A percentile compares a stretch with the other conserved stretches of the same genome.
Evolutionary conservation across 2,797 vertebrate species (phyloP).

Genomic region (Parambassis ranga): DNA sequence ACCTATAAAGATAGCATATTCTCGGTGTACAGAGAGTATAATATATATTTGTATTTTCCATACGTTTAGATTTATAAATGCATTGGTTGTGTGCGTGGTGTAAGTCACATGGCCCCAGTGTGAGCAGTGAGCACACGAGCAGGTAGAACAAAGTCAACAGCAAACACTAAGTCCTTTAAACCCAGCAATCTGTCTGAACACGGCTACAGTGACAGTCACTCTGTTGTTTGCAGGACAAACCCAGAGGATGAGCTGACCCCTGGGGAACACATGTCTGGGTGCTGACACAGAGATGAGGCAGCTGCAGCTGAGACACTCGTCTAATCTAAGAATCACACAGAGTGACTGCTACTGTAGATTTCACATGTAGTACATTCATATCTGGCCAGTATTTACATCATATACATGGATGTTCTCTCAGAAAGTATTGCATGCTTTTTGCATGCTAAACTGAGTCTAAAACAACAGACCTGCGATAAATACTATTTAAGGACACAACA

Average conservation of each 20-base stretch:
- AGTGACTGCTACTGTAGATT: background rate
- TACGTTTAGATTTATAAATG: constrained; percentile 44
- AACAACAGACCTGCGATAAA: background rate
- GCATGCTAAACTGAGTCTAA: constrained; percentile 20
- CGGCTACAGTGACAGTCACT: background rate
- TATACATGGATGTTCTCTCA: constrained; percentile 17
- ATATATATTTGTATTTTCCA: constrained; percentile 6
- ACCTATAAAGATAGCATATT: constrained; percentile 33
- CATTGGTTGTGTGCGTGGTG: background rate
- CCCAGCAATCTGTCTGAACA: background rate
- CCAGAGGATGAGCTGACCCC: background rate
- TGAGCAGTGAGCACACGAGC: constrained; percentile 21
- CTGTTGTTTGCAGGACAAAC: background rate
- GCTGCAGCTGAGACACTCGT: constrained; percentile 1
- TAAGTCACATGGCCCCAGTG: background rate
- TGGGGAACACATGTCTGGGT: constrained; percentile 6
- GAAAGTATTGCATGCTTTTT: background rate
- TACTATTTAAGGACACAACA: background rate
- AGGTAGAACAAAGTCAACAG: constrained; percentile 28
- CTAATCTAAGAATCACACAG: constrained; percentile 1
- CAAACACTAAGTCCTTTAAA: constrained; percentile 16
- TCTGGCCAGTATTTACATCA: constrained; percentile 42
- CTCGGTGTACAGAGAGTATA: constrained; percentile 27
- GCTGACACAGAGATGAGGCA: constrained; percentile 6
- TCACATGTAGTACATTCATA: background rate